Evolutionary conservation across 2,888 invertebrate genomes (phyloP), one percentile per base, ranked within the genome.

Genomic region (Chaetoderma sp.): DNA sequence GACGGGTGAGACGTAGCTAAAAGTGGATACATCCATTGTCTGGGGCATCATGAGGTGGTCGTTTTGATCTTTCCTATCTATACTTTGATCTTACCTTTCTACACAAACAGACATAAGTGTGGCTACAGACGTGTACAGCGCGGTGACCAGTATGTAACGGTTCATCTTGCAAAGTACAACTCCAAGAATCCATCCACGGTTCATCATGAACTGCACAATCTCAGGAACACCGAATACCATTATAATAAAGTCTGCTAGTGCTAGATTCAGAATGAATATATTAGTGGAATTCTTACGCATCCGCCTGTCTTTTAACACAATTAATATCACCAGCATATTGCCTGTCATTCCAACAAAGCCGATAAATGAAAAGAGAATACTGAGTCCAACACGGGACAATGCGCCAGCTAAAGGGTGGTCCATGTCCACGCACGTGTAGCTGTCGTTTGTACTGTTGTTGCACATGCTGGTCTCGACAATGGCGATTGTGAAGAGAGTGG

Each of bases 71-170:
- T 8, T 21, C 8, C 28, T 28, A 8, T 28, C 23, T 16, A 8
- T 27, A 10, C 8, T 13, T 13, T 5, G 13, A 8, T 63, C 75
- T 68, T 65, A 86, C 84, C 86, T 77, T 73, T 86, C 86, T 36
- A 87, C 71, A 65, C 85, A 86, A 5, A 86, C 82, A 25, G 83
- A 79, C 28, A 85, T 72, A 54, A 87, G 81, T 1, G 86, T 86
- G 58, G 83, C 78, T 23, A 86, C 83, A 18, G 86, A 86, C 4
- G 83, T 77, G 73, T 85, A 87, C 23, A 87, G 75, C 47, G 84
- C 83, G 30, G 79, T 77, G 55, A 84, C 83, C 70, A 87, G 81
- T 10, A 80, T 65, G 70, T 82, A 87, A 4, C 86, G 68, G 16
- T 80, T 67, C 16, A 79, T 58, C 36, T 82, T 80, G 61, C 86